Conservation (phyloP, 2,113 vertebrate species). For the Erythrocebus patas region DNA sequence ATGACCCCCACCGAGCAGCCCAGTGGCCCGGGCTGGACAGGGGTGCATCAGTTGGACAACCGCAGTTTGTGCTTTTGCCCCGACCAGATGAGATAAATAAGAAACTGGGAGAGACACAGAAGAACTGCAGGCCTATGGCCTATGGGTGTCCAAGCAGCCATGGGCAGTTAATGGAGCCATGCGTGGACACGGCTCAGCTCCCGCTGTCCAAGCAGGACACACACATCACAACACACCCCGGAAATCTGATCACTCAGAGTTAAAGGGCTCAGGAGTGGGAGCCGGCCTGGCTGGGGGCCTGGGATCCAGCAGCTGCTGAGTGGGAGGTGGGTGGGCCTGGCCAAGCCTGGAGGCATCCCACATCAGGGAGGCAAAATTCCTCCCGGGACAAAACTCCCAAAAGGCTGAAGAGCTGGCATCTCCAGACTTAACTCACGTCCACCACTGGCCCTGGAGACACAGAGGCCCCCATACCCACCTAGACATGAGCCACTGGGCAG, state of each 20-base stretch:
- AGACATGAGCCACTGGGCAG: not conserved
- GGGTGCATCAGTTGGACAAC: no score
- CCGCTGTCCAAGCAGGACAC: not conserved
- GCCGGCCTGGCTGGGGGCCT: no score
- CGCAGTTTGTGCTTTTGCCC: not conserved
- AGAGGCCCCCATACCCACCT: not conserved
- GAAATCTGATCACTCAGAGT: not conserved
- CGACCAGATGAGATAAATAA: no score
- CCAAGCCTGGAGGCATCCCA: not conserved
- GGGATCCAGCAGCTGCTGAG: no score
- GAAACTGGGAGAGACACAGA: not conserved
- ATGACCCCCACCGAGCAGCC: not conserved
- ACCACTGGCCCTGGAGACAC: not conserved
- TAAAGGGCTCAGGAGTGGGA: no score
- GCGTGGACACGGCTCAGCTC: accelerated
- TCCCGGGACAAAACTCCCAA: not conserved
- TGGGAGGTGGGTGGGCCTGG: not conserved
- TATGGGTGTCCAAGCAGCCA: not conserved
- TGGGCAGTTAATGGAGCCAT: not conserved
- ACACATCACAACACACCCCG: accelerated
- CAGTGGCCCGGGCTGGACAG: not conserved
- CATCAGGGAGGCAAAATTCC: not conserved
- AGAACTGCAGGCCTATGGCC: not conserved
- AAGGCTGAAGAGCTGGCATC: not conserved
- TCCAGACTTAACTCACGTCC: not conserved